phyloP scores from a whole-genome alignment of 2,797 vertebrate species.

The Urocyon cinereoargenteus region DNA sequence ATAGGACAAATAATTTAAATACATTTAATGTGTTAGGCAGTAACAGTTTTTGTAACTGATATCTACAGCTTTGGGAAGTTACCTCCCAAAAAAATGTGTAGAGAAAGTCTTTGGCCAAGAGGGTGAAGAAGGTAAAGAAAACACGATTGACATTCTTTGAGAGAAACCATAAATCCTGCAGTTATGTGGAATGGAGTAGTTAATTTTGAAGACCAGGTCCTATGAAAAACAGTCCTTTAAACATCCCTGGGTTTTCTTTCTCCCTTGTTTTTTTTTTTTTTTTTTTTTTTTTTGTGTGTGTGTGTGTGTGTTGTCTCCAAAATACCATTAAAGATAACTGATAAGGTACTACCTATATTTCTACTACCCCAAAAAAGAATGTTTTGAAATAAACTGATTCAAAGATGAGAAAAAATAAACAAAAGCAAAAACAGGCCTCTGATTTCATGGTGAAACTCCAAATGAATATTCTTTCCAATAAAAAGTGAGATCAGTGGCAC shows the following conservation, averaged over 20 bases:
- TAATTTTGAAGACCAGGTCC: background rate
- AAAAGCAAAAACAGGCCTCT: background rate
- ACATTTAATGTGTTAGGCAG: conserved; percentile 11
- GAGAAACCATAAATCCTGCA: background rate
- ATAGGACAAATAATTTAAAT: conserved; percentile 78
- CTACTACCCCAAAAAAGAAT: background rate
- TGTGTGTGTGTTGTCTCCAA: background rate
- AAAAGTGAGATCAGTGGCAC: background rate
- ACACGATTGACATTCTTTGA: background rate
- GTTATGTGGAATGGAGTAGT: background rate
- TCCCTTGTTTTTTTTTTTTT: background rate
- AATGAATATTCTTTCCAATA: background rate
- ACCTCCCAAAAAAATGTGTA: background rate
- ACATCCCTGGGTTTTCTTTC: background rate
- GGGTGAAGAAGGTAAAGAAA: background rate
- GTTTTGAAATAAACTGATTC: background rate
- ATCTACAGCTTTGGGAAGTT: conserved; percentile 37
- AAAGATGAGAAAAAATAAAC: background rate
- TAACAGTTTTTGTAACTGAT: conserved; percentile 46
- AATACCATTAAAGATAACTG: background rate
- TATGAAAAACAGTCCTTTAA: background rate
- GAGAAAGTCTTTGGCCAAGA: background rate
- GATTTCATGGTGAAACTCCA: background rate
- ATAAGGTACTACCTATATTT: background rate
- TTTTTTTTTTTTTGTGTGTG: too few species aligned